Conservation (phyloP, 2,888 invertebrate species). For the Dasypogon diadema region DNA sequence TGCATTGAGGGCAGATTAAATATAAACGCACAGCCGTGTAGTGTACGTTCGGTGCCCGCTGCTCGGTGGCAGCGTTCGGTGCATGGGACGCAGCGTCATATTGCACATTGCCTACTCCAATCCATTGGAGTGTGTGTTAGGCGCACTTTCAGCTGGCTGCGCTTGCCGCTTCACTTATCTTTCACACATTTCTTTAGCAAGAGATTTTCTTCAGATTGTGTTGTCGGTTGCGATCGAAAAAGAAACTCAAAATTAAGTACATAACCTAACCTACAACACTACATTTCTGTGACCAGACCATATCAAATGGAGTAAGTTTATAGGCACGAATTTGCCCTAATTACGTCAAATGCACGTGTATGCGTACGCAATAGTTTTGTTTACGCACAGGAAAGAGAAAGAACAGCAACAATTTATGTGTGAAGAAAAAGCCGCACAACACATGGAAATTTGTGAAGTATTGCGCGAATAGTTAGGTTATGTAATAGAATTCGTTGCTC, state of each 20-base stretch:
- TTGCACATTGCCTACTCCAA: slow-evolving; percentile 10
- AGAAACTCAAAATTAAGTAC: slow-evolving; percentile 41
- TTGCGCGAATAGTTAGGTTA: slow-evolving; percentile 49
- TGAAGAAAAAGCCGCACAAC: slow-evolving; percentile 39
- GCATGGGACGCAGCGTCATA: slow-evolving; percentile 17
- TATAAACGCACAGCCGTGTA: slow-evolving; percentile 21
- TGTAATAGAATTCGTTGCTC: slow-evolving; percentile 49
- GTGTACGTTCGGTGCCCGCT: background rate
- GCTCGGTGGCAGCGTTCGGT: background rate
- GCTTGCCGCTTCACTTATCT: slow-evolving; percentile 5
- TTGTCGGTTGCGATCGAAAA: background rate
- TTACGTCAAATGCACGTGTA: slow-evolving; percentile 33
- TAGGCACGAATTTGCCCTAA: slow-evolving; percentile 51
- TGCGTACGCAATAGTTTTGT: slow-evolving; percentile 43
- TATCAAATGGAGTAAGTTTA: slow-evolving; percentile 45
- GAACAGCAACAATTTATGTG: slow-evolving; percentile 34
- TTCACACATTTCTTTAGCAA: slow-evolving; percentile 41
- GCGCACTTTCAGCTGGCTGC: background rate
- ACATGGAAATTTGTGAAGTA: slow-evolving; percentile 38
- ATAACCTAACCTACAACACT: slow-evolving; percentile 50
- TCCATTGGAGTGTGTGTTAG: background rate
- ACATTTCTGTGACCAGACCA: slow-evolving; percentile 42
- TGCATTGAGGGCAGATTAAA: slow-evolving; percentile 49
- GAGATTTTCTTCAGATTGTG: slow-evolving; percentile 32
- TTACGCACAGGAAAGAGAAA: slow-evolving; percentile 49